Conservation (phyloP, 2,888 invertebrate genomes). For the Meloe dianella region DNA sequence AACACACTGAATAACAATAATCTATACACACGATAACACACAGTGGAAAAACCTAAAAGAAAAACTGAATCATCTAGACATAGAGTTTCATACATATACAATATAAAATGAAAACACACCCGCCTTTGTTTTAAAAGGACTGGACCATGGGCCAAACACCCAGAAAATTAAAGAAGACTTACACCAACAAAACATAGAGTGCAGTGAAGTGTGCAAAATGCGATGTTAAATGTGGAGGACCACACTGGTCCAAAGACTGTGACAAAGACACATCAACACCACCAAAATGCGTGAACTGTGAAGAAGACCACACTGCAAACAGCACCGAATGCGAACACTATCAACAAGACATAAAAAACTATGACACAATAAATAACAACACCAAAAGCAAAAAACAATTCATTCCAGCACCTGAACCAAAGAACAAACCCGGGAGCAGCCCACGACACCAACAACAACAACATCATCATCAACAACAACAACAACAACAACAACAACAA, state of each 20-base stretch:
- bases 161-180: background rate
- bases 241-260: background rate
- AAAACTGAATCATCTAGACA: background rate
- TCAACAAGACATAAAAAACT: background rate
- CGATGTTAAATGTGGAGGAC: background rate
- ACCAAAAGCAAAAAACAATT: too few species aligned
- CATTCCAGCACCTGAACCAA: too few species aligned
- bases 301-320: background rate
- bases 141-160: conserved; percentile 2
- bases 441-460: too few species aligned
- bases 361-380: background rate
- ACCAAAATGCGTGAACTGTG: background rate
- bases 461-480: too few species aligned
- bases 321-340: background rate
- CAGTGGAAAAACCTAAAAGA: too few species aligned
- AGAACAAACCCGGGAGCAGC: too few species aligned
- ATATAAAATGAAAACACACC: conserved; percentile 10
- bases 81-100: conserved; percentile 14
- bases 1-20: conserved; percentile 8
- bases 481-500: too few species aligned
- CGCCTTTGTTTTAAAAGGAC: conserved; percentile 14
- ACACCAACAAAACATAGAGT: background rate
- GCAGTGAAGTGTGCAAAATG: conserved; percentile 11
- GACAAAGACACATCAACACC: background rate
- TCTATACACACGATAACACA: background rate